phyloP scores from a whole-genome alignment of 2,797 vertebrate genomes.

The Chaetophractus vellerosus region DNA sequence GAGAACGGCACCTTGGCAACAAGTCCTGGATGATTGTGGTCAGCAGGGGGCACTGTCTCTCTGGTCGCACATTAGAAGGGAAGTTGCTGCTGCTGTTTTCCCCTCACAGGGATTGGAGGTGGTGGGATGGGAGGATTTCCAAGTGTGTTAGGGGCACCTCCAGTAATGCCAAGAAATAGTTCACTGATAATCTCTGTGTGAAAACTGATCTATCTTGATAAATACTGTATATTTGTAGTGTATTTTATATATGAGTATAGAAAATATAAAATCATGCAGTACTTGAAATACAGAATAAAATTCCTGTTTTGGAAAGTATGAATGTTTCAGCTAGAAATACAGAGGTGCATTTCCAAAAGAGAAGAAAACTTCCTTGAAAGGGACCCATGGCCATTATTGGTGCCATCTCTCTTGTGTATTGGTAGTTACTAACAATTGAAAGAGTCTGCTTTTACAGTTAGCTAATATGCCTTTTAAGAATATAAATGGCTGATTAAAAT shows the following conservation, averaged over 20 bases:
- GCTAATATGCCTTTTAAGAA: neutral
- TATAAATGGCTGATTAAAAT: neutral
- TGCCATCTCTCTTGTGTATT: neutral
- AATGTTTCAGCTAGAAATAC: neutral
- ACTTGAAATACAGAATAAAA: slow-evolving; percentile 10
- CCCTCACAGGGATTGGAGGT: accelerated
- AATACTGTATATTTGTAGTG: neutral
- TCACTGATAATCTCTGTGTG: neutral
- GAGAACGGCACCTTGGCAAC: neutral
- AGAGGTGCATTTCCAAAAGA: slow-evolving; percentile 37
- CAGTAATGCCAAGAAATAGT: neutral
- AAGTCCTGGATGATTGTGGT: neutral
- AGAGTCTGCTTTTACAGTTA: neutral
- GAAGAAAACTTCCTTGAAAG: neutral
- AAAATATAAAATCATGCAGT: slow-evolving; percentile 36
- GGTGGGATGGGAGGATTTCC: neutral
- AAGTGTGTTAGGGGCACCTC: neutral
- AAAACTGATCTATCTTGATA: slow-evolving; percentile 6
- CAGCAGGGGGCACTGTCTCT: slow-evolving; percentile 66
- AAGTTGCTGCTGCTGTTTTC: neutral
- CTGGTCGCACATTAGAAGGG: neutral
- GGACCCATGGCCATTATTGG: neutral
- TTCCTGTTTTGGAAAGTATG: slow-evolving; percentile 45
- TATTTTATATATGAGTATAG: neutral
- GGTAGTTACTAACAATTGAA: slow-evolving; percentile 35